A percentile compares a stretch with the other conserved stretches of the same genome.
phyloP scores from a whole-genome alignment of 2,888 invertebrate species.

The Cheilosia scutellata region DNA sequence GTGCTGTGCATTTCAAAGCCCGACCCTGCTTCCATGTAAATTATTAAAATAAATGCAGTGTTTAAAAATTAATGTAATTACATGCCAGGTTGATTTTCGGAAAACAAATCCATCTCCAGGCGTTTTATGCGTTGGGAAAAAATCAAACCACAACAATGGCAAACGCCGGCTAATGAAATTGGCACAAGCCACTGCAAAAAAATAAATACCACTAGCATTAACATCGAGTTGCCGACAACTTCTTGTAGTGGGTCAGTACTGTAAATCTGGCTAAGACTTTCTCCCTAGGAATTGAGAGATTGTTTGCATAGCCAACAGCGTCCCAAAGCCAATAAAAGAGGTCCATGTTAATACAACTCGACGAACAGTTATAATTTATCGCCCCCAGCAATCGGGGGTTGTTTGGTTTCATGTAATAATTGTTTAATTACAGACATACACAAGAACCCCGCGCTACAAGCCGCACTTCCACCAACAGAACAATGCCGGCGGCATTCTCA shows the following conservation, averaged over 20 bases:
- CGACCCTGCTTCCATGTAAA: constrained; percentile 60
- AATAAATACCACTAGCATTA: constrained; percentile 30
- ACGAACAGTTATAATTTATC: constrained; percentile 70
- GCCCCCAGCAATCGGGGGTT: constrained; percentile 69
- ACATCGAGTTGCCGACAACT: constrained; percentile 32
- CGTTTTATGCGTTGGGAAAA: constrained; percentile 62
- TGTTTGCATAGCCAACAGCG: constrained; percentile 67
- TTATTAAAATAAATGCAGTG: constrained; percentile 77
- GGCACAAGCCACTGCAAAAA: constrained; percentile 45
- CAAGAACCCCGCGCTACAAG: constrained; percentile 44
- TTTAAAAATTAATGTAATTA: constrained; percentile 77
- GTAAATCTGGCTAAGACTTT: constrained; percentile 55
- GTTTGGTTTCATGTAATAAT: constrained; percentile 75
- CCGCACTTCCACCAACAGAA: constrained; percentile 41
- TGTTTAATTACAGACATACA: constrained; percentile 73
- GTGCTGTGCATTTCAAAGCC: constrained; percentile 59
- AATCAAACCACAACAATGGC: constrained; percentile 58
- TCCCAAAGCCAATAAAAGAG: constrained; percentile 67
- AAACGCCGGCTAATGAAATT: constrained; percentile 47
- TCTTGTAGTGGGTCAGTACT: constrained; percentile 70
- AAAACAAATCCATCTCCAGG: constrained; percentile 71
- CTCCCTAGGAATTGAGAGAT: constrained; percentile 42
- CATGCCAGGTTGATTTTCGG: constrained; percentile 72
- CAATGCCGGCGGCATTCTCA: constrained; percentile 73
- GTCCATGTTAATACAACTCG: constrained; percentile 51